Conservation (phyloP, 2,888 invertebrate species). For the Athripsodes cinereus region DNA sequence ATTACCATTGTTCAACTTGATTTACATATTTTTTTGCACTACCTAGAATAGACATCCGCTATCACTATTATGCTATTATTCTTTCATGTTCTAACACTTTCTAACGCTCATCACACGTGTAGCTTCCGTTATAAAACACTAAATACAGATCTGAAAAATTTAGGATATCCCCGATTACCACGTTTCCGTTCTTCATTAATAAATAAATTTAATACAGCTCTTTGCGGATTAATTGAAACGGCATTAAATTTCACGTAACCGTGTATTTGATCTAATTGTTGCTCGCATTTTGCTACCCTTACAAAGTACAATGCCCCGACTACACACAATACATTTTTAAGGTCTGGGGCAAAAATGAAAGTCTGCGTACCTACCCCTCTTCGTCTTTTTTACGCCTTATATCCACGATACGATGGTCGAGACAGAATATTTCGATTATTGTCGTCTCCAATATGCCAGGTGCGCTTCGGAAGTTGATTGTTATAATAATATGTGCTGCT, state of each 20-base stretch:
- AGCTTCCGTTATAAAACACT: background rate
- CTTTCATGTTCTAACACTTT: no score
- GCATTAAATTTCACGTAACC: conserved; percentile 6
- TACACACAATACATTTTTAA: conserved; percentile 3
- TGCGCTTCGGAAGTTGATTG: conserved; percentile 17
- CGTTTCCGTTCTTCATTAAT: background rate
- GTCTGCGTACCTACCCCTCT: conserved; percentile 4
- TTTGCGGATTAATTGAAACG: background rate
- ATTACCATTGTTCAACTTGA: background rate
- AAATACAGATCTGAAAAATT: background rate
- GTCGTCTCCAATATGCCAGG: conserved; percentile 13
- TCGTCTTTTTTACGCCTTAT: background rate
- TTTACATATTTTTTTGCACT: conserved; percentile 1
- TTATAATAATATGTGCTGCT: background rate
- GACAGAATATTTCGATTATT: conserved; percentile 7
- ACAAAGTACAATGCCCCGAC: background rate
- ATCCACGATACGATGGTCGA: conserved; percentile 1
- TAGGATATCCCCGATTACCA: background rate
- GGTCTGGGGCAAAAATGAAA: conserved; percentile 18
- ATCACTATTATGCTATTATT: background rate
- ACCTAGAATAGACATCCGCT: background rate
- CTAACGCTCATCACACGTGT: background rate
- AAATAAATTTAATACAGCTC: background rate
- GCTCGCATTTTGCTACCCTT: conserved; percentile 20
- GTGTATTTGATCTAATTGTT: conserved; percentile 12